These are phyloP conservation scores for Cryptoprocta ferox DNA, from an alignment of 2,797 vertebrate species.

Conservation along the genomic window DNA sequence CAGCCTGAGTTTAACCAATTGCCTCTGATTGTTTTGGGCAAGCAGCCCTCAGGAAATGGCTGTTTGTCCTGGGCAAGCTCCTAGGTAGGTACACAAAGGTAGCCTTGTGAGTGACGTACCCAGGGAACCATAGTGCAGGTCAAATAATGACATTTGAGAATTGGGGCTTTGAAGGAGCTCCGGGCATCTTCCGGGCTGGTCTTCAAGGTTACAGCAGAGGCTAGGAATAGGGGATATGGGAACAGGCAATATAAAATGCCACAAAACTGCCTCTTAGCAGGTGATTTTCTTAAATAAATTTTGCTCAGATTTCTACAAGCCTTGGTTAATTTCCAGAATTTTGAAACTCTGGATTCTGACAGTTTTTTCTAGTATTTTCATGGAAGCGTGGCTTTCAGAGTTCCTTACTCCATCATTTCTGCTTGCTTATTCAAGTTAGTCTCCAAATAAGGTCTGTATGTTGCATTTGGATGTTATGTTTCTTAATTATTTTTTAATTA, in stretches of 20 bases:
- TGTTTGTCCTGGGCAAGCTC: not conserved
- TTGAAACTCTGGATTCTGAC: not conserved
- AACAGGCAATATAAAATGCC: not conserved
- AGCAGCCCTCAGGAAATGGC: not conserved
- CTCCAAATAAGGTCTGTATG: not conserved
- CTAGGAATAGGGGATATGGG: not conserved
- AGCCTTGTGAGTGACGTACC: not conserved
- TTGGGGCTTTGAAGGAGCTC: not conserved
- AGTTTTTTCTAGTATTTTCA: not conserved
- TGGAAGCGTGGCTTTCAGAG: not conserved
- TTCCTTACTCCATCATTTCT: not conserved
- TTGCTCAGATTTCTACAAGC: not conserved
- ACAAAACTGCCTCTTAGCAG: not conserved
- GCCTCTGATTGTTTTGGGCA: constrained; percentile 52
- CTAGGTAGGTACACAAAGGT: not conserved
- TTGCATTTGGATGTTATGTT: not conserved
- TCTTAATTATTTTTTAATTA: not conserved
- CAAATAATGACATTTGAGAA: not conserved
- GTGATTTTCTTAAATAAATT: not conserved
- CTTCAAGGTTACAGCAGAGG: not conserved
- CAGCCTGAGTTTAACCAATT: not conserved
- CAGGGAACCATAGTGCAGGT: not conserved
- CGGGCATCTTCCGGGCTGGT: too few relatives aligned
- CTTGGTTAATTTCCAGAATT: too few relatives aligned
- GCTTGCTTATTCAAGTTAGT: not conserved